Base-by-base conservation (phyloP, 2,888 invertebrate species). In the Xylophagus ater region DNA sequence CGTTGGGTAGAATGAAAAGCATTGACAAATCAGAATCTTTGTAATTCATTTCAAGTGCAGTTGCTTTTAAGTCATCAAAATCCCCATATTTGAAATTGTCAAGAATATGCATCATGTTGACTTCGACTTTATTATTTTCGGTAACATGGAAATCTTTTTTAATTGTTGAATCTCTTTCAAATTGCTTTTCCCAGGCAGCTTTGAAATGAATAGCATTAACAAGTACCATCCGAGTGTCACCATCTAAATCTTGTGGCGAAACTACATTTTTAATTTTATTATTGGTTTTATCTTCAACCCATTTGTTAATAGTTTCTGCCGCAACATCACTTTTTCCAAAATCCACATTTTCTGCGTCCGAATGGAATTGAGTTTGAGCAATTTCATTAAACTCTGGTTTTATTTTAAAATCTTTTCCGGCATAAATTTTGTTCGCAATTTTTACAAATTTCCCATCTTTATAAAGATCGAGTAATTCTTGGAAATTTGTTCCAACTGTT, bases 121-220 rank as follows among this genome's bases (percentile, higher is more conserved):
- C 75, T n/a, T n/a, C n/a, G n/a, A n/a, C n/a, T n/a, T n/a, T n/a
- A 10, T 68, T 67, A 0, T 59, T 62, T 9, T 59, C 58, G 24
- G 68, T 68, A 10, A 76, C 42, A 51, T 76, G 70, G 67, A 93
- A 93, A 2, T 73, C 71, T 37, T 65, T 68, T 1, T 73, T 66
- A 12, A 44, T 49, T 0, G 88, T 90, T 3, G 50, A 23, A 0
- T 53, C 50, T 0, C 67, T 54, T 17, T 78, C 56, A 54, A 92
- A 93, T 49, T 76, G 69, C 19, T 70, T 57, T 29, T 66, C 60
- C 87, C 89, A 90, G 24, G 71, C 68, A 3, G 81, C 83, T 66
- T 88, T 88, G 65, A 90, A 90, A 58, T 88, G 87, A 12, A 90
- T 72, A 1, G 87, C 88, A 57, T 87, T 90, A 3, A 87, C 73